These are phyloP conservation scores for Ips nitidus DNA, from an alignment of 1,140 invertebrate species.

Conservation along the genomic window DNA sequence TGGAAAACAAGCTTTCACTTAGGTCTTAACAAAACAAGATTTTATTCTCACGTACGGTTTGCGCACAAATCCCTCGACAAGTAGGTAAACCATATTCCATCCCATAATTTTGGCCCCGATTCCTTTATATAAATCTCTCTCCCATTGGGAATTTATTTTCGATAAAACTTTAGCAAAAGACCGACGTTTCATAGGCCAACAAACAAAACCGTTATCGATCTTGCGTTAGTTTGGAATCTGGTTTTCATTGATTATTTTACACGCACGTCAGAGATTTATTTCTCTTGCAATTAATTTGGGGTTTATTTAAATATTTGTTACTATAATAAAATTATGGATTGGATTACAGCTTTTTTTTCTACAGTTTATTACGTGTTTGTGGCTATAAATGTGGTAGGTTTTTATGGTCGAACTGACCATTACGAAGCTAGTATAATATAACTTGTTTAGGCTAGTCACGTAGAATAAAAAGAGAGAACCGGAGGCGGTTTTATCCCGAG, in stretches of 20 bases:
- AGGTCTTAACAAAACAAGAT: too few relatives aligned
- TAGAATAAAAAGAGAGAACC: too few relatives aligned
- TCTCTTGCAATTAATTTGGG: slow-evolving; percentile 10
- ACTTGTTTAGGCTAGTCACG: too few relatives aligned
- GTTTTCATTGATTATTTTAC: slow-evolving; percentile 30
- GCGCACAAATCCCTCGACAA: background rate
- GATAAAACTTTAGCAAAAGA: slow-evolving; percentile 22
- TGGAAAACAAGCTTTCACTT: too few relatives aligned
- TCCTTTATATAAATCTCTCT: slow-evolving; percentile 28
- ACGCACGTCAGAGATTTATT: slow-evolving; percentile 22
- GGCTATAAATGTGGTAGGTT: too few relatives aligned
- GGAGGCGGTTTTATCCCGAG: slow-evolving; percentile 10
- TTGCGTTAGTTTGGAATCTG: slow-evolving; percentile 25
- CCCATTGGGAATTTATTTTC: slow-evolving; percentile 12
- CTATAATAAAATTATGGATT: too few relatives aligned
- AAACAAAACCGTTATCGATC: slow-evolving; percentile 32
- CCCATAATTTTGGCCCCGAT: slow-evolving; percentile 9
- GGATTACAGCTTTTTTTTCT: background rate
- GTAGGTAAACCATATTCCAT: background rate
- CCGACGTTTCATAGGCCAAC: slow-evolving; percentile 12
- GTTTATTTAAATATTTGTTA: slow-evolving; percentile 26
- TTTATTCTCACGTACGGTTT: too few relatives aligned
- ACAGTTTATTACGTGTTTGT: background rate
- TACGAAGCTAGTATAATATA: too few relatives aligned
- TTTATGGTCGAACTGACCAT: too few relatives aligned